These are phyloP conservation scores for Rhinolophus sinicus DNA, from an alignment of 2,113 vertebrate genomes.

Conservation along the genomic window DNA sequence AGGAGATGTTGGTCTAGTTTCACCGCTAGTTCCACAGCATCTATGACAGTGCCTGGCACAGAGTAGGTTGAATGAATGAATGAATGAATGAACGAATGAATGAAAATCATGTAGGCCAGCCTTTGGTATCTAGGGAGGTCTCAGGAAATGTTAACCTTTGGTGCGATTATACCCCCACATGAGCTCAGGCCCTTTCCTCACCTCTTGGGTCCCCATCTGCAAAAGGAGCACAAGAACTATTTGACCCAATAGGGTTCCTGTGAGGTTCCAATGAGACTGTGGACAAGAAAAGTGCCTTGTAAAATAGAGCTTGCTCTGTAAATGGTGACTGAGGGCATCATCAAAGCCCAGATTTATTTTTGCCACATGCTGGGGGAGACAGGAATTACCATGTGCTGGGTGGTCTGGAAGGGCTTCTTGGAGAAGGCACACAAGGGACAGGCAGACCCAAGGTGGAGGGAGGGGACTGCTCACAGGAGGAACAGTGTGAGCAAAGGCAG, in stretches of 20 bases:
- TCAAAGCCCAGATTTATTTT: not conserved
- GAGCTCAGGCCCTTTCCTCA: not conserved
- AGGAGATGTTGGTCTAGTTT: not conserved
- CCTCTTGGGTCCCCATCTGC: not conserved
- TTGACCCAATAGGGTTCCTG: not conserved
- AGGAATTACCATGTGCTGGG: not conserved
- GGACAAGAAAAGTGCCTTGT: not conserved
- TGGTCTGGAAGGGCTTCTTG: not conserved
- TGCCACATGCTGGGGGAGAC: not conserved
- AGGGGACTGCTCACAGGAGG: too few species aligned
- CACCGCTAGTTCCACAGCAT: not conserved
- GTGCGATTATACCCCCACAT: not conserved
- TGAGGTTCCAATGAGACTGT: not conserved
- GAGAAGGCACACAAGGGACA: not conserved
- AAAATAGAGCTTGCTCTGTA: not conserved
- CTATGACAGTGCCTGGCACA: not conserved
- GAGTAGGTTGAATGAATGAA: not conserved
- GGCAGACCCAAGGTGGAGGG: not conserved
- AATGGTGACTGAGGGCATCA: not conserved
- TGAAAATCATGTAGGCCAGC: not conserved
- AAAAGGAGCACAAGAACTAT: not conserved
- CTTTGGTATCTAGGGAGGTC: not conserved
- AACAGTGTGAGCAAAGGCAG: not conserved
- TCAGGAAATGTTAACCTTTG: too few species aligned
- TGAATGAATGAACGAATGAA: too few species aligned